Percentiles rank a stretch among this genome's conserved stretches.
phyloP scores from a whole-genome alignment of 2,113 vertebrate genomes.

The Hassar affinis region DNA sequence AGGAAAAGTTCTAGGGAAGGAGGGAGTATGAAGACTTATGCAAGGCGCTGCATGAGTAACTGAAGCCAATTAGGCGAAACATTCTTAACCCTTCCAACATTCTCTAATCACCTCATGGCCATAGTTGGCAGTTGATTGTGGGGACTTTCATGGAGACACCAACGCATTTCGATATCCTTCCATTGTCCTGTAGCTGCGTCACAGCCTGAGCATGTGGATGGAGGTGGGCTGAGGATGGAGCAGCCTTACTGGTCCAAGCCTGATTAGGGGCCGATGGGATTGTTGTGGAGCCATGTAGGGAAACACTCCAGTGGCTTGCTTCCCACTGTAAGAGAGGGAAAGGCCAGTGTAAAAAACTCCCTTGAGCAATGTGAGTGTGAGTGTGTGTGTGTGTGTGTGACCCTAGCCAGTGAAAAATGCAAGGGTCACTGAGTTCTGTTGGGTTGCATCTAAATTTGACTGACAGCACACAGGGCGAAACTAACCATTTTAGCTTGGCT shows the following conservation, averaged over 20 bases:
- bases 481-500: constrained; percentile 54
- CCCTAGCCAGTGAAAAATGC: constrained; percentile 90
- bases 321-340: constrained; percentile 91
- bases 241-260: constrained; percentile 62
- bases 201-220: constrained; percentile 74
- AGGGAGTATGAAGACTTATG: not conserved
- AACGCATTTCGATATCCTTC: constrained; percentile 92
- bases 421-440: constrained; percentile 86
- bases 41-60: not conserved
- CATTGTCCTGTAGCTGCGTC: constrained; percentile 96
- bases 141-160: constrained; percentile 81
- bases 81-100: constrained; percentile 25
- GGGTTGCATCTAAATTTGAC: constrained; percentile 73
- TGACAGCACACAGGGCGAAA: constrained; percentile 78
- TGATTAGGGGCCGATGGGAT: constrained; percentile 86
- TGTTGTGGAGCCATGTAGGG: constrained; percentile 87
- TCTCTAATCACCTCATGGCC: constrained; percentile 6
- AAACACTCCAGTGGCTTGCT: constrained; percentile 91
- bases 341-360: constrained; percentile 85
- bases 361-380: constrained; percentile 66
- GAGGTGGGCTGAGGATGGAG: constrained; percentile 64
- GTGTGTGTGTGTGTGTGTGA: constrained; percentile 63
- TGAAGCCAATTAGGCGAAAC: not conserved
- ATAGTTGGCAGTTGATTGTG: constrained; percentile 61
- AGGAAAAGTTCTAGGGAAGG: not conserved